Evolutionary conservation across 2,113 vertebrate genomes (phyloP).

Genomic region (Piliocolobus tephrosceles): DNA sequence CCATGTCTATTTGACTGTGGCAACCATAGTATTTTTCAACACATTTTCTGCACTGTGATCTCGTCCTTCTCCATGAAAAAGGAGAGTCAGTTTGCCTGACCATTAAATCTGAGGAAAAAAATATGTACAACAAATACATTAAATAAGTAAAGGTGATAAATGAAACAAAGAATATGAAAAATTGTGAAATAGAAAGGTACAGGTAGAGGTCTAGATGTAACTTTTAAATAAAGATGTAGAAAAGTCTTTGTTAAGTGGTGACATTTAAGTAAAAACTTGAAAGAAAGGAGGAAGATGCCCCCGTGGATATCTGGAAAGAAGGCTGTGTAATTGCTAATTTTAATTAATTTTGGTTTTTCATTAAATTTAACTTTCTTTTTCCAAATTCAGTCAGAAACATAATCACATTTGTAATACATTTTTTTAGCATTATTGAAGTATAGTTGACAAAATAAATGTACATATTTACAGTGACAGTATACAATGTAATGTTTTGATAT

Average conservation of each 20-base stretch:
- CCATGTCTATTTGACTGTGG: accelerated
- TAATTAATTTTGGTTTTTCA: slow-evolving; percentile 95
- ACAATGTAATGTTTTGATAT: background rate
- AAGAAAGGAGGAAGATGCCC: background rate
- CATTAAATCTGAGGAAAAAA: background rate
- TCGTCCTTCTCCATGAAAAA: accelerated
- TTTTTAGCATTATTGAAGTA: background rate
- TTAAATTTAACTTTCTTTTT: slow-evolving; percentile 95
- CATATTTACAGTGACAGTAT: background rate
- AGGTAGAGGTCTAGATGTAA: background rate
- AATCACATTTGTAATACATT: slow-evolving; percentile 63
- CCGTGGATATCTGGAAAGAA: background rate
- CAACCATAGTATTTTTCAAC: background rate
- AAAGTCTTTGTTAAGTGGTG: background rate
- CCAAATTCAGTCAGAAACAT: slow-evolving; percentile 84
- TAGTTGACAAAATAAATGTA: background rate
- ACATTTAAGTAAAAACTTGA: background rate
- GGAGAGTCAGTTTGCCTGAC: background rate
- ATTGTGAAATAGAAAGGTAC: background rate
- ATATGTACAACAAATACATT: background rate
- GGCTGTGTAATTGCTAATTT: slow-evolving; percentile 87
- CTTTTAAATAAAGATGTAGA: background rate
- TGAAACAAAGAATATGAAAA: background rate
- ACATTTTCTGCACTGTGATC: background rate
- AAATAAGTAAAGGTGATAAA: background rate